Conservation (phyloP, 2,888 invertebrate species). For the Gnatocerus cornutus region DNA sequence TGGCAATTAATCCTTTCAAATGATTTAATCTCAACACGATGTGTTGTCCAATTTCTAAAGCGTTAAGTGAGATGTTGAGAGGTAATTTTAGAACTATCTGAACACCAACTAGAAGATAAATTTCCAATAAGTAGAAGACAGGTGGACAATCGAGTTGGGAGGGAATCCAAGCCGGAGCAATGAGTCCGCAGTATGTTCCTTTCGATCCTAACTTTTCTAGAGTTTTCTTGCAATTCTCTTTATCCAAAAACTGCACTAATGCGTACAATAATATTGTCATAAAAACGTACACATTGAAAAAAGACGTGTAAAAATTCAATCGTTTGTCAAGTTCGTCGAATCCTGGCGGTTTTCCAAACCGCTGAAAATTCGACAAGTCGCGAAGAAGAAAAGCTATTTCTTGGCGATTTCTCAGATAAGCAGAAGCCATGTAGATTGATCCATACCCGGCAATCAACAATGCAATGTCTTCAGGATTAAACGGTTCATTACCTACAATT, state of each 20-base stretch:
- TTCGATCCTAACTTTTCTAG: too few species aligned
- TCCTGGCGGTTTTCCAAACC: constrained; percentile 8
- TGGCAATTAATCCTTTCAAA: constrained; percentile 11
- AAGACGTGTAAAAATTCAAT: neutral
- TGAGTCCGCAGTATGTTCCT: neutral
- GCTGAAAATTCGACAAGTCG: constrained; percentile 8
- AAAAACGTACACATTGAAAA: neutral
- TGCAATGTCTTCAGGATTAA: too few species aligned
- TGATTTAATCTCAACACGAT: constrained; percentile 11
- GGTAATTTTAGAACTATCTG: neutral
- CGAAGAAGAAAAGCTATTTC: constrained; percentile 13
- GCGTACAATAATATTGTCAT: too few species aligned
- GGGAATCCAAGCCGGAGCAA: constrained; percentile 10
- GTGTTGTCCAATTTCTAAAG: constrained; percentile 19
- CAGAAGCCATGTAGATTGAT: neutral
- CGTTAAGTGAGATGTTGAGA: neutral
- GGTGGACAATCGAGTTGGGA: constrained; percentile 14
- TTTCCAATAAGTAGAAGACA: neutral
- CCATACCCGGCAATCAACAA: too few species aligned
- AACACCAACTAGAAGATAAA: constrained; percentile 3
- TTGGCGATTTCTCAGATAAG: constrained; percentile 8
- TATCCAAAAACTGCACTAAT: too few species aligned
- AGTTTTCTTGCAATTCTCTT: too few species aligned
- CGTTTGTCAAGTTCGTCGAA: neutral
- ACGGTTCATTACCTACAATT: too few species aligned